Conservation (phyloP, 2,888 invertebrate genomes). For the Pseudeuparius sepicola region DNA sequence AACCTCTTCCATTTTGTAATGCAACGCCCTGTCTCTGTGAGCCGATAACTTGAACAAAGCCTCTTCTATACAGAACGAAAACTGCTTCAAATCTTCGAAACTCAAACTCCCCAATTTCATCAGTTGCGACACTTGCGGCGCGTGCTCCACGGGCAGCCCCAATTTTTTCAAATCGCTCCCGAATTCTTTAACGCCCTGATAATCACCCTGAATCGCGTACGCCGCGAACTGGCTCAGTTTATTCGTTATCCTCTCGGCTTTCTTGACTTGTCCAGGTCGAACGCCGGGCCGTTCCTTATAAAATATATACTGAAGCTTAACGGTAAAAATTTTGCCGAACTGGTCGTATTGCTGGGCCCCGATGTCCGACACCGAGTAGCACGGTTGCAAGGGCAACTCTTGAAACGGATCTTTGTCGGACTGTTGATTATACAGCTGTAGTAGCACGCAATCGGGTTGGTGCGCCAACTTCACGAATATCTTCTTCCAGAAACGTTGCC, state of each 20-base stretch:
- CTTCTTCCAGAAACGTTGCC: constrained; percentile 94
- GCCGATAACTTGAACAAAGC: constrained; percentile 77
- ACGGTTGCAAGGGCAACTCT: constrained; percentile 87
- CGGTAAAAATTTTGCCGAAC: constrained; percentile 97
- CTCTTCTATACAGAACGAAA: constrained; percentile 88
- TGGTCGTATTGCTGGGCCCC: constrained; percentile 97
- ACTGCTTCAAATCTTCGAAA: constrained; percentile 84
- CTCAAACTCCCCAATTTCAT: constrained; percentile 89
- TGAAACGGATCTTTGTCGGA: constrained; percentile 44
- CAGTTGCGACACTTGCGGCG: constrained; percentile 91
- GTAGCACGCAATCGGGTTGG: constrained; percentile 72
- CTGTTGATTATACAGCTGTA: constrained; percentile 75
- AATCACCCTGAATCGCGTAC: constrained; percentile 88
- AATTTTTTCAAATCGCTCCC: constrained; percentile 87
- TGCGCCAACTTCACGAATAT: constrained; percentile 70
- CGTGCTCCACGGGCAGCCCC: constrained; percentile 93
- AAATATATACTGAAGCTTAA: constrained; percentile 92
- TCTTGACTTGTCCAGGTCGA: constrained; percentile 87
- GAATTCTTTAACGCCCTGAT: constrained; percentile 84
- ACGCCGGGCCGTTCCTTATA: constrained; percentile 97
- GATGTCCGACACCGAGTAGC: constrained; percentile 90
- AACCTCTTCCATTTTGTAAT: constrained; percentile 94
- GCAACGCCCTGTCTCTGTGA: constrained; percentile 78
- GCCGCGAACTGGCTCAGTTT: constrained; percentile 89
- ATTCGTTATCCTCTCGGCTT: constrained; percentile 84